A percentile compares a stretch with the other conserved stretches of the same genome.
Evolutionary conservation across 1,140 invertebrate species (phyloP).

Genomic region (Ips typographus): DNA sequence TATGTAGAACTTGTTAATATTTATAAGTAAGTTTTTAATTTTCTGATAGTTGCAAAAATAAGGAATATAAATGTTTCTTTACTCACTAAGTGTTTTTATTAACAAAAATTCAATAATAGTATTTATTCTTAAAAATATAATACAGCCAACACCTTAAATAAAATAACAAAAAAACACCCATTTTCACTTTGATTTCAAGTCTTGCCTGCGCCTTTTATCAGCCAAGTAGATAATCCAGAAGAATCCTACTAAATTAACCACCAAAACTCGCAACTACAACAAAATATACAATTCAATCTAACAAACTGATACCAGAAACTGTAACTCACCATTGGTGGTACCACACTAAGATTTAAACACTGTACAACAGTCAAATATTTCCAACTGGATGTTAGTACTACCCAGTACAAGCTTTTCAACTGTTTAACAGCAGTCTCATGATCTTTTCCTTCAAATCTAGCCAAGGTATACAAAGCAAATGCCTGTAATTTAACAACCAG

Average conservation of each 20-base stretch:
- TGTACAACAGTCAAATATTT: constrained; percentile 71
- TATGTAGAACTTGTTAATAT: too few species aligned
- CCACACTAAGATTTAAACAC: constrained; percentile 67
- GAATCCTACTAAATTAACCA: constrained; percentile 67
- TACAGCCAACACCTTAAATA: background rate
- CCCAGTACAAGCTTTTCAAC: constrained; percentile 61
- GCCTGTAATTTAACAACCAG: constrained; percentile 20
- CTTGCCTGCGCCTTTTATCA: constrained; percentile 53
- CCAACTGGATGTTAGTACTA: constrained; percentile 67
- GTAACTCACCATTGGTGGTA: constrained; percentile 69
- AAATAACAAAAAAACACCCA: background rate
- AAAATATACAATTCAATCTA: constrained; percentile 10
- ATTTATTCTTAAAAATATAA: too few species aligned
- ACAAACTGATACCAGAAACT: background rate
- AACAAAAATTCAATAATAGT: too few species aligned
- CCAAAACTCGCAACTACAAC: constrained; percentile 67
- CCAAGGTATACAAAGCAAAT: constrained; percentile 66
- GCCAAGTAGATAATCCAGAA: constrained; percentile 71
- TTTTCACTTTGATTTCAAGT: constrained; percentile 39
- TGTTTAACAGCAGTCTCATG: constrained; percentile 61
- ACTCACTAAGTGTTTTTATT: too few species aligned
- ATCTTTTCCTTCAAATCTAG: constrained; percentile 70
- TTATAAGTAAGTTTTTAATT: too few species aligned
- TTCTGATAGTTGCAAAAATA: too few species aligned
- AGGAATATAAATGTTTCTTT: too few species aligned